Conservation (phyloP, 2,113 vertebrate genomes). For the Aldabrachelys gigantea region DNA sequence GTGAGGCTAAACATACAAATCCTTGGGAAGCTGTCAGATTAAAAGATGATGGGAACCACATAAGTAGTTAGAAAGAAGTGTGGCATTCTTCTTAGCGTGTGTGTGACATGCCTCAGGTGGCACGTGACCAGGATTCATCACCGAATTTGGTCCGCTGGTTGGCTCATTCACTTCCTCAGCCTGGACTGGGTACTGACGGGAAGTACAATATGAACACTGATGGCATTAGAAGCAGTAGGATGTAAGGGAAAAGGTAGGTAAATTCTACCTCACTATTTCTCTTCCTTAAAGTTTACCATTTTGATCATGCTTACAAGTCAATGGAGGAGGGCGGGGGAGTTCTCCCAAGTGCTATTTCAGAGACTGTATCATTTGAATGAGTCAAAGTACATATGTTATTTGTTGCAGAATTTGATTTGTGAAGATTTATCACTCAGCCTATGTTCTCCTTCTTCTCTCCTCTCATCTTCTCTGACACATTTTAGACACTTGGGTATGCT, state of each 20-base stretch:
- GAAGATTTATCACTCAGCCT: not conserved
- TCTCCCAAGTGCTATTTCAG: rapidly evolving
- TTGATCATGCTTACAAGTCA: not conserved
- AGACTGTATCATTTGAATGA: not conserved
- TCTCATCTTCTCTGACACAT: not conserved
- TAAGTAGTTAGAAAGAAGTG: not conserved
- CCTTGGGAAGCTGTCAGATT: not conserved
- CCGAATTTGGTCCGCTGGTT: too few relatives aligned
- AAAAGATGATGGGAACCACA: constrained; percentile 30
- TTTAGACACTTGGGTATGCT: not conserved
- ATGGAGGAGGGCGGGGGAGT: not conserved
- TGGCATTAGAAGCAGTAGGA: not conserved
- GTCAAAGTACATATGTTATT: constrained; percentile 22
- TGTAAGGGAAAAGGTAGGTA: not conserved
- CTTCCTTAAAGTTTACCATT: not conserved
- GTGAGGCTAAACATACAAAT: not conserved
- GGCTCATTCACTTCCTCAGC: too few relatives aligned
- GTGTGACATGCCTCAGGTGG: too few relatives aligned
- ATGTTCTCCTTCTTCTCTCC: not conserved
- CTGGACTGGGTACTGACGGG: too few relatives aligned
- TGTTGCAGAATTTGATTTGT: constrained; percentile 1
- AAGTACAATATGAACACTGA: too few relatives aligned
- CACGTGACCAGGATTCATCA: too few relatives aligned
- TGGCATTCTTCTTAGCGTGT: not conserved
- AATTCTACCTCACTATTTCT: not conserved